Evolutionary conservation across 2,797 vertebrate genomes (phyloP).

Genomic region (Amazonetta brasiliensis): DNA sequence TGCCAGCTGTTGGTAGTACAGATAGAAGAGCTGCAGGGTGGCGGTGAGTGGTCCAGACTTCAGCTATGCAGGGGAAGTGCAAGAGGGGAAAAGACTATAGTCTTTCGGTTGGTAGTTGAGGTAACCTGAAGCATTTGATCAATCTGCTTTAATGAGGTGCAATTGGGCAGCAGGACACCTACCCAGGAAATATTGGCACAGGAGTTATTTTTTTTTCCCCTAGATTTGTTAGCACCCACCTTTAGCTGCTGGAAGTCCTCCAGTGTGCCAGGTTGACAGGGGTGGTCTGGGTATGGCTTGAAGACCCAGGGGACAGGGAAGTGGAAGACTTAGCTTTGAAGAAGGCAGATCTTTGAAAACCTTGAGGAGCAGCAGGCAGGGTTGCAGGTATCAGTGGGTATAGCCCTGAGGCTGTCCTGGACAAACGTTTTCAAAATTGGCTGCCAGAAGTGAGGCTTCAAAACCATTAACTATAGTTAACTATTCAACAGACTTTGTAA

Average conservation of each 20-base stretch:
- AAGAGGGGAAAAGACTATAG: no score
- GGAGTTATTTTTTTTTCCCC: background rate
- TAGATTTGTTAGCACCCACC: background rate
- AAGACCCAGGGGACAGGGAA: background rate
- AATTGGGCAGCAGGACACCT: background rate
- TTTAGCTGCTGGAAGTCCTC: background rate
- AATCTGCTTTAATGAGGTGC: background rate
- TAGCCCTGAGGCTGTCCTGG: background rate
- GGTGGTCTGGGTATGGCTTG: background rate
- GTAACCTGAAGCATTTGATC: background rate
- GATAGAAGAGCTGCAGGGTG: background rate
- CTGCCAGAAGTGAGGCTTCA: background rate
- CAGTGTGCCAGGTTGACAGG: background rate
- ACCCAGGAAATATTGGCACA: background rate
- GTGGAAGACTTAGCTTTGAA: background rate
- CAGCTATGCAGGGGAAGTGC: background rate
- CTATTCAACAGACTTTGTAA: background rate
- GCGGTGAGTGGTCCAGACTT: background rate
- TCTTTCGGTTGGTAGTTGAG: background rate
- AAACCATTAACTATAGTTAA: background rate
- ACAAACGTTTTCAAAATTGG: background rate
- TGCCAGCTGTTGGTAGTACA: rapidly evolving
- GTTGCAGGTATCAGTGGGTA: background rate
- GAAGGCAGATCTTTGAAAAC: background rate
- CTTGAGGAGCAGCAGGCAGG: background rate